Base-by-base conservation (phyloP, 2,797 vertebrate genomes). In the Schizopygopsis pylzovi region DNA sequence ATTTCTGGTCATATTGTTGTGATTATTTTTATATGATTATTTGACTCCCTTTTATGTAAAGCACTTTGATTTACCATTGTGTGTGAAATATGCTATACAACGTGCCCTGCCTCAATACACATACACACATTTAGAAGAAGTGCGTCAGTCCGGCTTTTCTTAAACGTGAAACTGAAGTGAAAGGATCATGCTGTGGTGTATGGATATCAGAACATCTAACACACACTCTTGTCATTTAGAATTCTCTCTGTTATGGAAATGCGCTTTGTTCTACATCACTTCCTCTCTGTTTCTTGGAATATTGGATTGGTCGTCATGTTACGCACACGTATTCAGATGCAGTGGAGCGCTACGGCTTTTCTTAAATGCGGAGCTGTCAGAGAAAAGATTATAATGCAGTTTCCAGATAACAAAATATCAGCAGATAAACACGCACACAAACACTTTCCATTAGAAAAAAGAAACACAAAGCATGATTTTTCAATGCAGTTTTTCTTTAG, bases 351-450 rank as follows among this genome's bases (percentile, higher is more conserved):
- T 43, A 56, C 45, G 1, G 70, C 79, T 80, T 65, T 81, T 54
- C 82, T 76, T 65, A 78, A 81, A 76, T 9, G 20, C 33, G 12
- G 61, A 54, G 56, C 75, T 86, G 85, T 68, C 83, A 49, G 61
- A 77, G 63, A 77, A 78, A 84, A 88, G 84, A 83, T 85, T 5
- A 85, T 73, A 86, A 78, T 86, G 47, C 81, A 65, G 81, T 79
- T 52, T 82, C 43, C 68, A 65, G 43, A 82, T 86, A 73, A 33
- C 39, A 54, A 70, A 47, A 54, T 78, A 82, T 70, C 47, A 78
- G 16, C 45, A 22, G 47, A 84, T 70, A 75, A 81, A 76, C 56
- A 56, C 1, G 3, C 49, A 49, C 2, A 59, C 13, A 72, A 10
- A 18, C 68, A 70, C 37, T 70, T 67, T 43, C 10, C 72, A 11